These are phyloP conservation scores for Eupithecia subumbrata DNA, from an alignment of 2,888 invertebrate species.

Conservation along the genomic window DNA sequence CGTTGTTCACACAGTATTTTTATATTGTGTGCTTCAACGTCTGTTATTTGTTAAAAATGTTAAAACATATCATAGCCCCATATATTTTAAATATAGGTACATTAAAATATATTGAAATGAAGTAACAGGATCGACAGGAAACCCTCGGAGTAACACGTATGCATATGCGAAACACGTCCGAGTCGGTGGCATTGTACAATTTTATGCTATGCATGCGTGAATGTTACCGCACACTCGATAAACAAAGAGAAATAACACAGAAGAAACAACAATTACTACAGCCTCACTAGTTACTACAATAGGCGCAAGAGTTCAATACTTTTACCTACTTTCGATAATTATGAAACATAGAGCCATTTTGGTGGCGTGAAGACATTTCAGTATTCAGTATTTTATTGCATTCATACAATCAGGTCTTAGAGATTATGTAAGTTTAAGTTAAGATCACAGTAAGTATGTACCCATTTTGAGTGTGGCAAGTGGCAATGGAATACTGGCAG, in stretches of 20 bases:
- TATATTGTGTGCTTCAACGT: background rate
- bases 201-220: slow-evolving; percentile 48
- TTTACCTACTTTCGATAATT: background rate
- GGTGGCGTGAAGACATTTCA: background rate
- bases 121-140: slow-evolving; percentile 34
- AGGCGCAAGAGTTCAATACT: background rate
- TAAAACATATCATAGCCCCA: no score
- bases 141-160: slow-evolving; percentile 33
- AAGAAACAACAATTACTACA: slow-evolving; percentile 17
- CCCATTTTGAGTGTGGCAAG: no score
- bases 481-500: no score
- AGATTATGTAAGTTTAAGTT: no score
- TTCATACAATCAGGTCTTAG: no score
- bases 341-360: background rate
- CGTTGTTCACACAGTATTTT: no score
- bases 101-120: no score
- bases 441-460: no score
- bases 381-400: background rate
- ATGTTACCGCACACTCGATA: slow-evolving; percentile 51
- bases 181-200: slow-evolving; percentile 48
- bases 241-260: slow-evolving; percentile 28
- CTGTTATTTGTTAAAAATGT: background rate
- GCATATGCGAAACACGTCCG: slow-evolving; percentile 50
- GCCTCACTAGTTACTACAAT: background rate
- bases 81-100: no score